These are phyloP conservation scores for Podilymbus podiceps DNA, from an alignment of 2,113 vertebrate genomes.

Conservation along the genomic window DNA sequence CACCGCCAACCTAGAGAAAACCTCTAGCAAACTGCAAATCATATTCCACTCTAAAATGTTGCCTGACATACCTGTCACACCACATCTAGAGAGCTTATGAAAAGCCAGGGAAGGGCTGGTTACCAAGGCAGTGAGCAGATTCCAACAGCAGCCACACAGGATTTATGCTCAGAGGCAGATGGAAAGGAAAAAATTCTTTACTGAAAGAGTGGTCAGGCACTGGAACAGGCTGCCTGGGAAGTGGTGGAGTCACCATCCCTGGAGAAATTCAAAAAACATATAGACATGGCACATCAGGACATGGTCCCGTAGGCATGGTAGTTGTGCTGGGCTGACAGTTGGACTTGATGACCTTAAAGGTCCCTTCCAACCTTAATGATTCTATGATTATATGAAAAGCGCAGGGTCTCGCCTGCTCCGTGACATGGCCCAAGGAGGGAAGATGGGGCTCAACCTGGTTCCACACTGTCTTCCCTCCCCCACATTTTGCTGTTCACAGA, in stretches of 20 bases:
- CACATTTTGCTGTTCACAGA: background rate
- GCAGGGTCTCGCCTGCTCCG: background rate
- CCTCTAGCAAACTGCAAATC: background rate
- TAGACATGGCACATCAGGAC: too few relatives aligned
- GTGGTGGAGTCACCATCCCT: too few relatives aligned
- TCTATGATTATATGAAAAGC: background rate
- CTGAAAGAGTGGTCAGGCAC: too few relatives aligned
- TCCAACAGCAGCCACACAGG: background rate
- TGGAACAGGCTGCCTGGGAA: too few relatives aligned
- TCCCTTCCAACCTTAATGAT: too few relatives aligned
- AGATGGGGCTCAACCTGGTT: background rate
- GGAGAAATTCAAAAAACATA: too few relatives aligned
- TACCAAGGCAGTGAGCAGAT: background rate
- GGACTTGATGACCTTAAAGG: too few relatives aligned
- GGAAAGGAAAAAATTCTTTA: too few relatives aligned
- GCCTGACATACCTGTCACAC: background rate
- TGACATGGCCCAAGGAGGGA: fast-evolving
- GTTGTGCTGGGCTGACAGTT: too few relatives aligned
- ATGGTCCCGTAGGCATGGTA: too few relatives aligned
- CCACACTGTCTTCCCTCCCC: background rate
- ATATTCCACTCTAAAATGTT: background rate
- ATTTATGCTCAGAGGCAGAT: background rate
- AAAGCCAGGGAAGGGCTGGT: background rate
- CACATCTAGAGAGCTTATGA: background rate
- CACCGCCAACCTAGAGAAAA: background rate